Conservation (phyloP, 2,888 invertebrate genomes). For the Papilio demoleus region DNA sequence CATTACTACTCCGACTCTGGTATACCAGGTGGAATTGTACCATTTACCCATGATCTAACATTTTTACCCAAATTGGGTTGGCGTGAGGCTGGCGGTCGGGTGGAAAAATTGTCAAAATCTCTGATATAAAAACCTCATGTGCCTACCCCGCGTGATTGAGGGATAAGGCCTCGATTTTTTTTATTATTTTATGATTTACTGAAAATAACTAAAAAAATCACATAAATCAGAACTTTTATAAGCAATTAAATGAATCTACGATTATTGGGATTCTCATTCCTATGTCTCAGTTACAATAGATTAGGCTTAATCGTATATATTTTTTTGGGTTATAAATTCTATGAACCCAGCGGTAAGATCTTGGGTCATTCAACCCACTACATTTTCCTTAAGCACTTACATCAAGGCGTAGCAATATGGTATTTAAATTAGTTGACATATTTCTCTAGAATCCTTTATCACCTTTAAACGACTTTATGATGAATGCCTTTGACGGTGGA, state of each 20-base stretch:
- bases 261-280: neutral
- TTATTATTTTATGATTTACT: too few relatives aligned
- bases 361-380: constrained; percentile 20
- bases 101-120: too few relatives aligned
- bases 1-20: neutral
- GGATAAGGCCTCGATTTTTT: too few relatives aligned
- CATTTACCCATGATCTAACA: too few relatives aligned
- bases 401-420: constrained; percentile 11
- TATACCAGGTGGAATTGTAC: too few relatives aligned
- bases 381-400: constrained; percentile 24
- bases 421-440: constrained; percentile 25
- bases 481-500: constrained; percentile 8
- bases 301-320: neutral
- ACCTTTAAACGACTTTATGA: constrained; percentile 35
- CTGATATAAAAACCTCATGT: too few relatives aligned
- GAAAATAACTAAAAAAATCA: too few relatives aligned
- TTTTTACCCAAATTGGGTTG: too few relatives aligned
- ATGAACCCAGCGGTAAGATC: neutral
- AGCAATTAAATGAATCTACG: neutral
- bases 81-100: too few relatives aligned
- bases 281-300: neutral
- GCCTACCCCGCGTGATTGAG: too few relatives aligned
- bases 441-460: constrained; percentile 34
- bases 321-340: constrained; percentile 15
- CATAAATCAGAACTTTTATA: neutral